A percentile compares a stretch with the other conserved stretches of the same genome.
These are phyloP conservation scores for Polydrusus pterygomalis DNA, from an alignment of 2,888 invertebrate species.

Conservation along the genomic window DNA sequence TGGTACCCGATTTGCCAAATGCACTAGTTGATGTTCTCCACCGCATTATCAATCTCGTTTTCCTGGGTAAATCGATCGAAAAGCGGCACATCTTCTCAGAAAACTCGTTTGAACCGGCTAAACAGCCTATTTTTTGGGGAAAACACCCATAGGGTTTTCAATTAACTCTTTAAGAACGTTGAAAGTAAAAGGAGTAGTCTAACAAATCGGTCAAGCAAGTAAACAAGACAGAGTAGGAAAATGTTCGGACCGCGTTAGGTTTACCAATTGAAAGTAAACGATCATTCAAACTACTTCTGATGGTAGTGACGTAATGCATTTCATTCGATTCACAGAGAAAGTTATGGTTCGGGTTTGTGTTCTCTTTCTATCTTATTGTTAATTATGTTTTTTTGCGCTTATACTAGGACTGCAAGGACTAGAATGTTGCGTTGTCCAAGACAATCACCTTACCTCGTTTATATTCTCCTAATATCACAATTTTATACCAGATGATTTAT, in stretches of 20 bases:
- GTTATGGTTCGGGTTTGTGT: background rate
- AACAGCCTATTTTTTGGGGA: slow-evolving; percentile 18
- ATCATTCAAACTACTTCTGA: background rate
- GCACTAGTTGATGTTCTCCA: slow-evolving; percentile 68
- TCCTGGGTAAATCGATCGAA: slow-evolving; percentile 21
- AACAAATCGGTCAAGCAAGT: too few species aligned
- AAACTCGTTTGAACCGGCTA: slow-evolving; percentile 21
- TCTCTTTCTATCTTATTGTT: background rate
- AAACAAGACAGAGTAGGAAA: background rate
- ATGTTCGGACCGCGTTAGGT: background rate
- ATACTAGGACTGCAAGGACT: background rate
- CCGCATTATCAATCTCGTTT: slow-evolving; percentile 28
- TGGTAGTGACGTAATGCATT: background rate
- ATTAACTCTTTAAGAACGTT: background rate
- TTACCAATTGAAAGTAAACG: background rate
- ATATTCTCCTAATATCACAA: slow-evolving; percentile 62
- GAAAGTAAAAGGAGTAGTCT: background rate
- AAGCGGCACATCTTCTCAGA: slow-evolving; percentile 28
- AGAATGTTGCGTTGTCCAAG: background rate
- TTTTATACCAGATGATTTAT: slow-evolving; percentile 69
- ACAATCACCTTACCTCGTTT: slow-evolving; percentile 27
- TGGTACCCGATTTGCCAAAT: slow-evolving; percentile 64
- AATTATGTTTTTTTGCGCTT: background rate
- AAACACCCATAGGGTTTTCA: background rate
- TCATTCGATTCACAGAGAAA: background rate